Percentiles rank a stretch among this genome's conserved stretches.
Conservation (phyloP, 2,888 invertebrate species). For the Dysmachus trigonus region DNA sequence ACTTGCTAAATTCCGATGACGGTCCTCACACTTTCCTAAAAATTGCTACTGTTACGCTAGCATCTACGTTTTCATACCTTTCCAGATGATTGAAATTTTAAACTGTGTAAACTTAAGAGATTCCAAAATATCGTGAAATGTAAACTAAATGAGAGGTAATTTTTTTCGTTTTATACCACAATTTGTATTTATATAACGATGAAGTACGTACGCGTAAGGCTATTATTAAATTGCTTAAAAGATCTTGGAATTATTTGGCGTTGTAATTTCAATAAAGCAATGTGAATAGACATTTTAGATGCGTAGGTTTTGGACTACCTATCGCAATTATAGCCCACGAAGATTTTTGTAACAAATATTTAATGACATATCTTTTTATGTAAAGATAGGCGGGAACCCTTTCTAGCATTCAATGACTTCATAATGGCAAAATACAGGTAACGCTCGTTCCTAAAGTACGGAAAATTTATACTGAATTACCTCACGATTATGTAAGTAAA, state of each 20-base stretch:
- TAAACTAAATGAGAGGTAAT: background rate
- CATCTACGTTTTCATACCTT: slow-evolving; percentile 15
- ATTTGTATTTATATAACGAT: background rate
- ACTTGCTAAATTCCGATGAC: background rate
- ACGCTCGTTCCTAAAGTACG: too few species aligned
- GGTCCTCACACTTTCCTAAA: background rate
- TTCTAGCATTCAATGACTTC: background rate
- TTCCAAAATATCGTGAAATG: background rate
- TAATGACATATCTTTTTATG: background rate
- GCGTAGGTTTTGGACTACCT: background rate
- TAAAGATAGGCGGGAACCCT: background rate
- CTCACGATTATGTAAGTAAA: too few species aligned
- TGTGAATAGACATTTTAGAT: background rate
- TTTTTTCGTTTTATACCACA: background rate
- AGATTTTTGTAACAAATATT: background rate
- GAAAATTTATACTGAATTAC: too few species aligned
- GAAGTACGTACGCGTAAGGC: background rate
- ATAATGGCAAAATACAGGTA: background rate
- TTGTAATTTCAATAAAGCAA: background rate
- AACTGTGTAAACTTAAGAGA: background rate
- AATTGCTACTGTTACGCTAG: background rate
- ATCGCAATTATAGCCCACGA: background rate
- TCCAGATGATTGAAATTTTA: slow-evolving; percentile 25
- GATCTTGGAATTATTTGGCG: background rate
- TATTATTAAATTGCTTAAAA: background rate